These are phyloP conservation scores for Azemiops feae DNA, from an alignment of 2,113 vertebrate genomes.

Conservation along the genomic window DNA sequence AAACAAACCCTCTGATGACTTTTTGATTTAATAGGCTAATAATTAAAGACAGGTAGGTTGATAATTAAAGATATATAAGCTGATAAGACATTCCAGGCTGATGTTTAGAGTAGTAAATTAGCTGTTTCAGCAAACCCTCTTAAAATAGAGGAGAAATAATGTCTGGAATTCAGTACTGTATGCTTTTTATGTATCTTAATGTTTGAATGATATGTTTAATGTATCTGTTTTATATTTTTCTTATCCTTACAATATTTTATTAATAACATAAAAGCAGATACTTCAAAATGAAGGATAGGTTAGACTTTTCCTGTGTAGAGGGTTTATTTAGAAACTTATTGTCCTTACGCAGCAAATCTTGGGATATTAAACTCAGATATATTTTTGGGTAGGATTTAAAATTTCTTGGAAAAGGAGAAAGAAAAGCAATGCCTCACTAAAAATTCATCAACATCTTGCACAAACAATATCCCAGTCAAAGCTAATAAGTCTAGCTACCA, in stretches of 20 bases:
- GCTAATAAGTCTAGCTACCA: not conserved
- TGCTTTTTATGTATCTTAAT: not conserved
- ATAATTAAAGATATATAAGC: not conserved
- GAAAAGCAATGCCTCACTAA: not conserved
- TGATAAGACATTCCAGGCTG: not conserved
- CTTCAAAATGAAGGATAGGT: not conserved
- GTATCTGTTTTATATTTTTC: not conserved
- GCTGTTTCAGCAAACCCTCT: not conserved
- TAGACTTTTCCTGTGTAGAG: not conserved
- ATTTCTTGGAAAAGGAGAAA: not conserved
- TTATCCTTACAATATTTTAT: not conserved
- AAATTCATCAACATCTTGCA: not conserved
- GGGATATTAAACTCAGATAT: not conserved
- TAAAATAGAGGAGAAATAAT: not conserved
- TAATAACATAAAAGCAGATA: not conserved
- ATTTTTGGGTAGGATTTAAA: not conserved
- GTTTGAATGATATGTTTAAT: not conserved
- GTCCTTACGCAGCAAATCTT: not conserved
- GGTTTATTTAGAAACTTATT: not conserved
- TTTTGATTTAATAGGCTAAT: not conserved
- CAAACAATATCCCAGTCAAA: not conserved
- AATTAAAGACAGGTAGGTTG: not conserved
- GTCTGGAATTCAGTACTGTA: not conserved
- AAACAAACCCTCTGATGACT: not conserved
- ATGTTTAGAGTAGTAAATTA: not conserved